A percentile compares a stretch with the other conserved stretches of the same genome.
Conservation (phyloP, 2,888 invertebrate genomes). For the Lepetodrilus schrolli region DNA sequence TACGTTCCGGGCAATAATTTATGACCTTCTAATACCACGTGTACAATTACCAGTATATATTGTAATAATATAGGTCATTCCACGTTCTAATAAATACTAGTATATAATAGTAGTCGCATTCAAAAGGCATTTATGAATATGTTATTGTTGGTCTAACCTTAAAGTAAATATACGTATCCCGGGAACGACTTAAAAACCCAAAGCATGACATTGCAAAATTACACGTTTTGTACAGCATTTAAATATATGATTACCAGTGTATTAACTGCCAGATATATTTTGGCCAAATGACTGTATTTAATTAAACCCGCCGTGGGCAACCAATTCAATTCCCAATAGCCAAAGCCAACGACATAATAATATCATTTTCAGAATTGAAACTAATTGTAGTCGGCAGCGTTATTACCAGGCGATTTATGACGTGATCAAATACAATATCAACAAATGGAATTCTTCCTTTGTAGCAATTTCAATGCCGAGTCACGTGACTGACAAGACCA, state of each 20-base stretch:
- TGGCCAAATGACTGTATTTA: background rate
- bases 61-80: too few relatives aligned
- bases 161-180: too few relatives aligned
- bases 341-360: background rate
- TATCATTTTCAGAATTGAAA: slow-evolving; percentile 10
- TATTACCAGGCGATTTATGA: slow-evolving; percentile 7
- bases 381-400: background rate
- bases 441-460: slow-evolving; percentile 16
- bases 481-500: background rate
- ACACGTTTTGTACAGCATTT: background rate
- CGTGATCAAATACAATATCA: slow-evolving; percentile 13
- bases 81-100: too few relatives aligned
- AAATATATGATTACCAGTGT: background rate
- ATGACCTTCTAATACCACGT: too few relatives aligned
- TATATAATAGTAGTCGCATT: too few relatives aligned
- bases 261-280: background rate
- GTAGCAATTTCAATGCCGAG: background rate
- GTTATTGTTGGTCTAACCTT: too few relatives aligned
- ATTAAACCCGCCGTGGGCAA: background rate
- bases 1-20: too few relatives aligned
- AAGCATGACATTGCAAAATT: too few relatives aligned
- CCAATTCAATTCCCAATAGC: background rate
- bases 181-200: too few relatives aligned
- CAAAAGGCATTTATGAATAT: too few relatives aligned
- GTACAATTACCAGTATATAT: too few relatives aligned